These are phyloP conservation scores for Selene dorsalis DNA, from an alignment of 2,797 vertebrate species.

Conservation along the genomic window DNA sequence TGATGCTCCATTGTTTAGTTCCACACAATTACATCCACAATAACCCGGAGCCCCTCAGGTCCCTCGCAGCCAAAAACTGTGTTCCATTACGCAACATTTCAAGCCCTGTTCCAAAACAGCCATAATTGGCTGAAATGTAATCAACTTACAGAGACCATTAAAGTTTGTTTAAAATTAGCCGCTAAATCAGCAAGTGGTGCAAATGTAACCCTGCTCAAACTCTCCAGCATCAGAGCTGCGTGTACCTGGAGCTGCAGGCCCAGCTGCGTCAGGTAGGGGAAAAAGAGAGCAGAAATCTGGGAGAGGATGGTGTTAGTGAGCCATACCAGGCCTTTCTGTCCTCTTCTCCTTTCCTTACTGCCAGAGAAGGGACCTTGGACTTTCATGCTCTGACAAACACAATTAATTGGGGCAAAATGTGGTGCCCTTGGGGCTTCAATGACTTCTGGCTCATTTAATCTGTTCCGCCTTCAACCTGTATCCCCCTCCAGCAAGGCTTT, in stretches of 20 bases:
- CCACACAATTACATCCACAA: constrained; percentile 80
- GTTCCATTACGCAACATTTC: constrained; percentile 65
- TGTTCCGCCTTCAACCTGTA: constrained; percentile 68
- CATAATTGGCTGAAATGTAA: constrained; percentile 75
- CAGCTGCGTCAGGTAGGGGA: constrained; percentile 18
- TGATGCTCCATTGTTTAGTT: constrained; percentile 77
- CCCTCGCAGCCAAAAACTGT: constrained; percentile 67
- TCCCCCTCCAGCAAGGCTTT: constrained; percentile 61
- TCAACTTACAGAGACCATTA: constrained; percentile 63
- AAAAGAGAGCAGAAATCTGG: constrained; percentile 28
- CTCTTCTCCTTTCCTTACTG: constrained; percentile 50
- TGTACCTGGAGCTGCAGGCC: constrained; percentile 22
- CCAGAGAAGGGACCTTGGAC: constrained; percentile 64
- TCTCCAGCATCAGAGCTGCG: constrained; percentile 5
- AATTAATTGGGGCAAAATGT: constrained; percentile 79
- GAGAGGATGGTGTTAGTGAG: constrained; percentile 33
- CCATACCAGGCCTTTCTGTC: constrained; percentile 48
- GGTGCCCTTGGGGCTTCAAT: constrained; percentile 70
- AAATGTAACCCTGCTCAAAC: constrained; percentile 30
- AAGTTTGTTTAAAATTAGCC: constrained; percentile 64
- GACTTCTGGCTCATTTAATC: constrained; percentile 76
- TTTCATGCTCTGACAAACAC: constrained; percentile 77
- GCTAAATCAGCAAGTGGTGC: constrained; percentile 38
- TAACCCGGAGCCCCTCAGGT: constrained; percentile 71
- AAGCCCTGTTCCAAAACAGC: constrained; percentile 62